Evolutionary conservation across 2,797 vertebrate species (phyloP).

Genomic region (Lithobates pipiens): DNA sequence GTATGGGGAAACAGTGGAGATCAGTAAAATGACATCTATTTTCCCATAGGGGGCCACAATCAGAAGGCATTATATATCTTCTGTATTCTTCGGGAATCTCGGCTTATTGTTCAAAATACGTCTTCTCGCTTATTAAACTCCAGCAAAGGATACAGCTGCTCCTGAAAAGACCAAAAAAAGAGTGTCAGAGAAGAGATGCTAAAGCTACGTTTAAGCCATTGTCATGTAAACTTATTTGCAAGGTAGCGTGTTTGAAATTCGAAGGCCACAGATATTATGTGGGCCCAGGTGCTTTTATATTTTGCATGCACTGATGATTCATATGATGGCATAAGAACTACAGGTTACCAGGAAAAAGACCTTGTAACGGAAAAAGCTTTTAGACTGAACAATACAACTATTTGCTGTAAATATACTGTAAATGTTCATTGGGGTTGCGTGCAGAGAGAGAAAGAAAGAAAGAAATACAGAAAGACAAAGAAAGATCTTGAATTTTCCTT

Average conservation of each 20-base stretch:
- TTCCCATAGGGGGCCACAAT: constrained; percentile 52
- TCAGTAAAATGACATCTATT: constrained; percentile 59
- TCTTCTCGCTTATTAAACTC: constrained; percentile 39
- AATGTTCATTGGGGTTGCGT: background rate
- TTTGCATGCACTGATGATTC: background rate
- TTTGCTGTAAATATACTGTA: background rate
- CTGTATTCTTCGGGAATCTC: constrained; percentile 41
- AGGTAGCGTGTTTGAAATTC: background rate
- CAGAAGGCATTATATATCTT: constrained; percentile 54
- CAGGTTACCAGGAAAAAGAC: background rate
- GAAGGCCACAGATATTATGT: background rate
- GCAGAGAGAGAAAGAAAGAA: background rate
- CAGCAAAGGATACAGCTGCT: background rate
- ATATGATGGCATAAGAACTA: background rate
- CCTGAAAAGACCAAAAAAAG: constrained; percentile 6
- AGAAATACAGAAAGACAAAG: background rate
- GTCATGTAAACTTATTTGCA: constrained; percentile 27
- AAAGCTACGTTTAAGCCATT: constrained; percentile 9
- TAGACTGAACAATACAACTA: background rate
- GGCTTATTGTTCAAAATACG: constrained; percentile 41
- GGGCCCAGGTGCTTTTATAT: background rate
- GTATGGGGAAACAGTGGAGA: constrained; percentile 45
- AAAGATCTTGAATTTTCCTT: background rate
- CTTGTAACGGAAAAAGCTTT: background rate
- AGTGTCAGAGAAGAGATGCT: background rate